Percentiles rank a stretch among this genome's conserved stretches.
phyloP scores from a whole-genome alignment of 2,113 vertebrate genomes.

The Oncorhynchus clarkii region DNA sequence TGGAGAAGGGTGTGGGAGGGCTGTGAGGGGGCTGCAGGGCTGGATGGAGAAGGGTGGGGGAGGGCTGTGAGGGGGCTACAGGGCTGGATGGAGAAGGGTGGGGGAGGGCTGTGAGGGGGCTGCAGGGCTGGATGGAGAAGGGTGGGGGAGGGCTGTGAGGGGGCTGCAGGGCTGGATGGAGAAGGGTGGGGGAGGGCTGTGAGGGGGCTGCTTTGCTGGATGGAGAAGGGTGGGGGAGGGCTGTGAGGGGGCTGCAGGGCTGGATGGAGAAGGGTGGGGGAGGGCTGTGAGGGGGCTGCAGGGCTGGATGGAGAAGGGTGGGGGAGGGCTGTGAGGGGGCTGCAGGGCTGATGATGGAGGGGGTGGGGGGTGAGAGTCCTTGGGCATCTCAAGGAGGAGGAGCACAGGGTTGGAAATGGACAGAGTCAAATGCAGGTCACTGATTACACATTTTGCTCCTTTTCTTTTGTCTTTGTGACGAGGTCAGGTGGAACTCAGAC shows the following conservation, averaged over 20 bases:
- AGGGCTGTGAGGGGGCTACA: neutral
- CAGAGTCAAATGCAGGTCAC: slow-evolving; percentile 57
- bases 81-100: slow-evolving; percentile 6
- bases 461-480: slow-evolving; percentile 12
- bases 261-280: neutral
- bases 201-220: neutral
- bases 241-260: neutral
- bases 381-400: slow-evolving; percentile 44
- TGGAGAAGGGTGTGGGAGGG: neutral
- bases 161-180: too few species aligned
- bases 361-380: slow-evolving; percentile 16
- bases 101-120: too few species aligned
- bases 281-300: neutral
- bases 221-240: slow-evolving; percentile 3
- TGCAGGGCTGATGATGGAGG: slow-evolving; percentile 4
- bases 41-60: neutral
- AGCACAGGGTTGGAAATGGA: slow-evolving; percentile 55
- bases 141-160: too few species aligned
- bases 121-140: too few species aligned
- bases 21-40: neutral
- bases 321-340: neutral
- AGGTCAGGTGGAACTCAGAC: slow-evolving; percentile 5
- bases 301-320: neutral
- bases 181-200: neutral
- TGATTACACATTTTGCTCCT: slow-evolving; percentile 49